These are phyloP conservation scores for Phylloscopus trochilus DNA, from an alignment of 2,113 vertebrate genomes.

Conservation along the genomic window DNA sequence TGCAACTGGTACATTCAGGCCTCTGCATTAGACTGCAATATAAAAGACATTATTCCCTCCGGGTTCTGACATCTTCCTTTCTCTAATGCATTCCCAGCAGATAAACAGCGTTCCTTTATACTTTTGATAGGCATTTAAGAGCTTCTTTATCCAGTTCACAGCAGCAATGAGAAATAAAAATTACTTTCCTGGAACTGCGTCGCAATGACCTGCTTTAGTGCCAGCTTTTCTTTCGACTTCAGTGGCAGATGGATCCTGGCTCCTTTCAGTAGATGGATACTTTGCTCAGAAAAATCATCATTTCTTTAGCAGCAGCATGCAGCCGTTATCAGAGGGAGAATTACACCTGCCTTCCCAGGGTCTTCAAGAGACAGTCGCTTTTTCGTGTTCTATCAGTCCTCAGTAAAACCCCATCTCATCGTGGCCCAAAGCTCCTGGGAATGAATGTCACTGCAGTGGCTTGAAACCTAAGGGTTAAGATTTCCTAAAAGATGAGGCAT, in stretches of 20 bases:
- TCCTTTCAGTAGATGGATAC: not conserved
- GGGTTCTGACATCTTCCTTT: not conserved
- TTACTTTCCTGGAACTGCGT: not conserved
- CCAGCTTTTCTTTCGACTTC: not conserved
- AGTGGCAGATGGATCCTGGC: not conserved
- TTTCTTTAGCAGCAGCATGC: not conserved
- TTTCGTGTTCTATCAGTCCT: not conserved
- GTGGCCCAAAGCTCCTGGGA: not conserved
- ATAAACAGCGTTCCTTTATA: not conserved
- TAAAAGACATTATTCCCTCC: not conserved
- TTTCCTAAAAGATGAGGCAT: not conserved
- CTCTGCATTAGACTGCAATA: not conserved
- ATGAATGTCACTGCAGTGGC: not conserved
- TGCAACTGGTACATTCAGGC: not conserved
- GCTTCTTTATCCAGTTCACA: not conserved
- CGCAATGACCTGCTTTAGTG: not conserved
- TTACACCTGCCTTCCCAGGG: not conserved
- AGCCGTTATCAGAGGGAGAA: not conserved
- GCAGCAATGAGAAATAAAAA: slow-evolving; percentile 25
- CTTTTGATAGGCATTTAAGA: not conserved
- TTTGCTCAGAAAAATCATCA: not conserved
- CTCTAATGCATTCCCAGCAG: not conserved
- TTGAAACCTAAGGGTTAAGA: not conserved
- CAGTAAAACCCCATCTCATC: not conserved
- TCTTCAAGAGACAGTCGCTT: not conserved